Conservation (phyloP, 1,140 invertebrate genomes). For the Euschistus heros region DNA sequence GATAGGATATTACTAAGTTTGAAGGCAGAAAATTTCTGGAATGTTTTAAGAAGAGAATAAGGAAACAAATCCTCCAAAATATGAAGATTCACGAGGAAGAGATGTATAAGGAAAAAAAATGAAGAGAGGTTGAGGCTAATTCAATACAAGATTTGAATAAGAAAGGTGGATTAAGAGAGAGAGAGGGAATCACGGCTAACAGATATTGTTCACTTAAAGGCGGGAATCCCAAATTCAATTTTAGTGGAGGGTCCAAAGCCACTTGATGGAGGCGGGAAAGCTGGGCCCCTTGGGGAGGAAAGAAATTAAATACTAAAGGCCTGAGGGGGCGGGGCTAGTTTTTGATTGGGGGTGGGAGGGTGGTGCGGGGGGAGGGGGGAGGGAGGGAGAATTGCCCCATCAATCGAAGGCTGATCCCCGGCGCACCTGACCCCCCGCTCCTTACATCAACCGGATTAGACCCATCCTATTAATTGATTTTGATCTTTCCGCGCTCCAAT, state of each 20-base stretch:
- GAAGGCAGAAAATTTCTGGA: no score
- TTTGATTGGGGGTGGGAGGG: constrained; percentile 16
- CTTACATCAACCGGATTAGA: constrained; percentile 25
- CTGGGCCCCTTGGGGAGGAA: neutral
- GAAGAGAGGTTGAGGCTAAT: no score
- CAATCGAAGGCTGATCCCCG: constrained; percentile 9
- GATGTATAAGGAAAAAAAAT: no score
- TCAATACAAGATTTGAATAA: neutral
- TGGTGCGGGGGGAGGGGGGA: constrained; percentile 11
- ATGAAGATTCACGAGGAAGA: no score
- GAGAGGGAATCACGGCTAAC: neutral
- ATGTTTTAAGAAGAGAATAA: no score
- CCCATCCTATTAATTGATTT: constrained; percentile 16
- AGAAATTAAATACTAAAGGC: constrained; percentile 16
- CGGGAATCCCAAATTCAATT: neutral
- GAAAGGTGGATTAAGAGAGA: neutral
- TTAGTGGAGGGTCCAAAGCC: no score
- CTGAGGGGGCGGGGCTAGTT: constrained; percentile 6
- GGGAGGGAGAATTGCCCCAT: constrained; percentile 17
- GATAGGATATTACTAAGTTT: no score
- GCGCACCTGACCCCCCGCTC: neutral
- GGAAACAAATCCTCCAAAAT: no score
- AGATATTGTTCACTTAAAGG: neutral
- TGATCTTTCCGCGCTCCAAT: constrained; percentile 14
- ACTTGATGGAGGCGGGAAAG: neutral